Base-by-base conservation (phyloP, 2,113 vertebrate genomes). In the Sinocyclocheilus rhinocerous region DNA sequence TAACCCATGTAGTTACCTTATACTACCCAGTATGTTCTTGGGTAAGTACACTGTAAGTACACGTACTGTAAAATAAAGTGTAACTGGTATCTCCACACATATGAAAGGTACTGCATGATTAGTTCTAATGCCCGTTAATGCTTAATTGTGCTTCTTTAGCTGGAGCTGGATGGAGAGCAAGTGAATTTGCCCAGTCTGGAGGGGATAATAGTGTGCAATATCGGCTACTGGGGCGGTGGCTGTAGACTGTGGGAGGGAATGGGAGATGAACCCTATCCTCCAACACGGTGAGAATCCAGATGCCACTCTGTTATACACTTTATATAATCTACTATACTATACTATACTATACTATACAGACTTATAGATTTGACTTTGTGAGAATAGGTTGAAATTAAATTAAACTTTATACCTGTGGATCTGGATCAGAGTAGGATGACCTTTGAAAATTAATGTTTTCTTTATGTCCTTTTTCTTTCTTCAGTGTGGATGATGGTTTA, bases 181-280 rank as follows among this genome's bases (percentile, higher is more conserved):
- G 96, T 99, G 1, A 84, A 93, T 0, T 92, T 99, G 90, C 98
- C 98, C 80, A 97, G 94, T 87, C 92, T 99, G 93, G 98, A 99
- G 94, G 98, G 98, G 39, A 98, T 99, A 85, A 98, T 99, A 9
- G 97, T 99, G 52, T 97, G 98, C 87, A 99, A 99, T 89, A 99
- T 99, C 57, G 97, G 96, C 20, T 98, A 97, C 88, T 99, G 98
- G 98, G 98, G 98, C 45, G 98, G 98, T 6, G 98, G 98, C 95
- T 99, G 98, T 92, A 94, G 97, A 69, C 94, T 99, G 22, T 99
- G 98, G 98, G 97, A 99, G 93, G 98, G 98, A 39, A 97, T 98
- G 96, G 98, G 97, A 20, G 97, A 98, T 10, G 97, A 98, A 55
- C 97, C 96, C 6, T 99, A 96, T 69, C 96, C 98, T 55, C 94